These are phyloP conservation scores for Dascillus cervinus DNA, from an alignment of 2,888 invertebrate species.

Conservation along the genomic window DNA sequence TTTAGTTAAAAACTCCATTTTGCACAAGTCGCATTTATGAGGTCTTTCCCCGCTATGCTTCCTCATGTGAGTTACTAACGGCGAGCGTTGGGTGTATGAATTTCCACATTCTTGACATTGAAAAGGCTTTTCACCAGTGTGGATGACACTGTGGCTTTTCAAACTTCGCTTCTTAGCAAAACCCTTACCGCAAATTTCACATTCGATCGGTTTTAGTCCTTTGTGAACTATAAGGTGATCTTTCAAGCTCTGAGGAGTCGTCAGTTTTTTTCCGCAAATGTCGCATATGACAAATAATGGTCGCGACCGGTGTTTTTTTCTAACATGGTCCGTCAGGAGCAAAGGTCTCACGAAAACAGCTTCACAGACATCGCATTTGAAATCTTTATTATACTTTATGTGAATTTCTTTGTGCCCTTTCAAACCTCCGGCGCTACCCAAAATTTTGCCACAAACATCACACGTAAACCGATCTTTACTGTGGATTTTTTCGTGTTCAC, in stretches of 20 bases:
- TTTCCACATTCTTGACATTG: no score
- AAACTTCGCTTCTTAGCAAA: slow-evolving; percentile 37
- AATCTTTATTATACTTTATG: slow-evolving; percentile 1
- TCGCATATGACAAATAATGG: no score
- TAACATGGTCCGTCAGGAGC: no score
- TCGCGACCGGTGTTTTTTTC: no score
- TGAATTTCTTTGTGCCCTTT: slow-evolving; percentile 10
- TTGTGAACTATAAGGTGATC: slow-evolving; percentile 24
- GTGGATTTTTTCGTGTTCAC: no score
- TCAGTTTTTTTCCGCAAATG: slow-evolving; percentile 36
- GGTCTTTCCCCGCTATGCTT: no score
- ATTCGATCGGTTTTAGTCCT: slow-evolving; percentile 22
- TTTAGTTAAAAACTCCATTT: no score
- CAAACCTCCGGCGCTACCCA: slow-evolving; percentile 23
- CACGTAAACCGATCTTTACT: no score
- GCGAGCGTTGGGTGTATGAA: no score
- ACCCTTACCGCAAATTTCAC: slow-evolving; percentile 33
- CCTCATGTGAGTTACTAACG: no score
- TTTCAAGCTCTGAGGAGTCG: slow-evolving; percentile 16
- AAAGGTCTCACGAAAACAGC: slow-evolving; percentile 3
- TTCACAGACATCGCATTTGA: slow-evolving; percentile 4
- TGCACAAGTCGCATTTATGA: no score
- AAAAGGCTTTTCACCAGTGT: slow-evolving; percentile 11
- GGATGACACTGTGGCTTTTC: slow-evolving; percentile 33
- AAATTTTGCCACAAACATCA: slow-evolving; percentile 36